Evolutionary conservation across 1,140 invertebrate genomes (phyloP).

Genomic region (Halyomorpha halys): DNA sequence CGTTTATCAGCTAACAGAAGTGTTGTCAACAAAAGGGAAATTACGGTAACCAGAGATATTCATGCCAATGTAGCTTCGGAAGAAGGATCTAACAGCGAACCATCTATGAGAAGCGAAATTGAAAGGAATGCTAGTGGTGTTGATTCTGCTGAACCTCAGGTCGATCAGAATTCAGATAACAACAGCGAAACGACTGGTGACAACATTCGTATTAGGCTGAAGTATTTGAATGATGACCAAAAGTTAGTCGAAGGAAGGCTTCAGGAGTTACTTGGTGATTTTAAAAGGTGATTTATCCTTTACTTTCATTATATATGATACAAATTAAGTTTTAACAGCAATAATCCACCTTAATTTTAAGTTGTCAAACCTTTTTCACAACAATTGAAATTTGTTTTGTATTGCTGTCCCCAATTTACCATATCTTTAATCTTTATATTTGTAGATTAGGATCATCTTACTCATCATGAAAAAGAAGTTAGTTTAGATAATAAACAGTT

Average conservation of each 20-base stretch:
- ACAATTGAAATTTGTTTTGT: too few species aligned
- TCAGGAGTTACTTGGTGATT: constrained; percentile 67
- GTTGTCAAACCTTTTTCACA: too few species aligned
- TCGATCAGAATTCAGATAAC: neutral
- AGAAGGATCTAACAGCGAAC: neutral
- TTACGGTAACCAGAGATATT: neutral
- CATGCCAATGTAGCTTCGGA: neutral
- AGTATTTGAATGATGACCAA: constrained; percentile 78
- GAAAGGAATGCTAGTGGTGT: neutral
- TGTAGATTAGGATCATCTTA: too few species aligned
- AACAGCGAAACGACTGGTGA: constrained; percentile 28
- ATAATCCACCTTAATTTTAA: too few species aligned
- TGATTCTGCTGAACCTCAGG: neutral
- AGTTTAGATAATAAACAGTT: too few species aligned
- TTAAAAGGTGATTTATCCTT: constrained; percentile 58
- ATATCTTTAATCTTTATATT: too few species aligned
- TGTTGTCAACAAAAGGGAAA: neutral
- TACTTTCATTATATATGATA: too few species aligned
- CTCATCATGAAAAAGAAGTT: too few species aligned
- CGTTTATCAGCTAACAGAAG: neutral
- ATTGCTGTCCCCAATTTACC: too few species aligned
- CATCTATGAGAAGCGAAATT: neutral
- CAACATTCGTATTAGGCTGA: constrained; percentile 63
- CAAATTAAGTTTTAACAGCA: too few species aligned
- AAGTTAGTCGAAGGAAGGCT: constrained; percentile 65